phyloP scores from a whole-genome alignment of 2,888 invertebrate species.

The Stratiomys singularior region DNA sequence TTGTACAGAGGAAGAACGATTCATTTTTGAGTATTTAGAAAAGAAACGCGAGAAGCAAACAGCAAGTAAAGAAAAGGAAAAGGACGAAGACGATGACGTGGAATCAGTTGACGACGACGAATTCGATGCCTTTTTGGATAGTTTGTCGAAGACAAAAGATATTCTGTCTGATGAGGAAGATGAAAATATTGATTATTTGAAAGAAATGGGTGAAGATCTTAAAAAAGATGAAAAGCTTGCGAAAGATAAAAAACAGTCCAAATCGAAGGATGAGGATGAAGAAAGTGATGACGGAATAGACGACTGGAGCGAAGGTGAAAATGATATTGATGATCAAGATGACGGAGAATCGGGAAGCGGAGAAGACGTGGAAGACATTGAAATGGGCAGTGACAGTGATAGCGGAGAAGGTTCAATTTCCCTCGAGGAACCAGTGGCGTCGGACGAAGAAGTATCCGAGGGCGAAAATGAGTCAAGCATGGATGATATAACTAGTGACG shows the following conservation, averaged over 20 bases:
- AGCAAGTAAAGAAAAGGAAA: constrained; percentile 61
- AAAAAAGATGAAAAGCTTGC: constrained; percentile 56
- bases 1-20: constrained; percentile 89
- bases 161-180: constrained; percentile 75
- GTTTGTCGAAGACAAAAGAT: constrained; percentile 65
- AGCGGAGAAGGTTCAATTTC: constrained; percentile 55
- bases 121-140: constrained; percentile 67
- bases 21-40: constrained; percentile 71
- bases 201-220: constrained; percentile 71
- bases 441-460: not conserved
- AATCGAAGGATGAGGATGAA: constrained; percentile 58
- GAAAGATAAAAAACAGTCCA: constrained; percentile 56
- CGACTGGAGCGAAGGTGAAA: constrained; percentile 61
- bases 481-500: not conserved
- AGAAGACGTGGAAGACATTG: constrained; percentile 54
- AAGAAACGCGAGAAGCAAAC: constrained; percentile 65
- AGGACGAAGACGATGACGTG: constrained; percentile 70
- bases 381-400: constrained; percentile 53
- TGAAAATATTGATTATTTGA: constrained; percentile 73
- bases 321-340: constrained; percentile 55
- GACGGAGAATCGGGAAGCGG: constrained; percentile 63
- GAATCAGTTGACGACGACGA: constrained; percentile 76
- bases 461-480: not conserved
- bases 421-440: constrained; percentile 48
- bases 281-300: constrained; percentile 61